These are phyloP conservation scores for Ophion ellenae DNA, from an alignment of 2,888 invertebrate species.

Conservation along the genomic window DNA sequence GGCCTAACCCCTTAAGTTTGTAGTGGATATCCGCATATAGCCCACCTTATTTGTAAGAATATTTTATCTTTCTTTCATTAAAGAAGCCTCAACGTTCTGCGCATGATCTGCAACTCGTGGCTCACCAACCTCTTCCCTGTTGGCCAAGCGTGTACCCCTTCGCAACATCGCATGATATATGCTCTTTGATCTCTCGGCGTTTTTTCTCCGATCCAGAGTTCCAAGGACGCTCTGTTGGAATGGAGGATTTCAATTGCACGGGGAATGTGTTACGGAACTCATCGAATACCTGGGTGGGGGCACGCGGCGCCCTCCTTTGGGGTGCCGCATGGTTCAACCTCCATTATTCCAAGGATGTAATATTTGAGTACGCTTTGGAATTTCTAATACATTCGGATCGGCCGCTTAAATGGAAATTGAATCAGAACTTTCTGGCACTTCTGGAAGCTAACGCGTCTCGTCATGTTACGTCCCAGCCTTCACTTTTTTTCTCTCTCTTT, in stretches of 20 bases:
- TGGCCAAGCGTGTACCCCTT: not conserved
- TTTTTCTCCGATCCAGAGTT: not conserved
- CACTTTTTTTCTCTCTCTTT: too few species aligned
- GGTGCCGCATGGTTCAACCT: not conserved
- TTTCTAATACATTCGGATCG: not conserved
- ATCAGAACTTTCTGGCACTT: not conserved
- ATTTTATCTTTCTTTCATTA: too few species aligned
- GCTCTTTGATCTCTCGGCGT: not conserved
- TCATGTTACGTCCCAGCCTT: too few species aligned
- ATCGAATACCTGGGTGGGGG: not conserved
- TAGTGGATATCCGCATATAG: too few species aligned
- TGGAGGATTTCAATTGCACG: not conserved
- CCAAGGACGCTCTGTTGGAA: not conserved
- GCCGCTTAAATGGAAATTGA: conserved; percentile 7
- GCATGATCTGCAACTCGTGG: conserved; percentile 15
- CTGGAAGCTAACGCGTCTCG: not conserved
- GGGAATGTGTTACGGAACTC: conserved; percentile 2
- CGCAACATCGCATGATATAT: conserved; percentile 13
- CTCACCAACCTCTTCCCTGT: conserved; percentile 18
- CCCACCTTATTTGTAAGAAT: too few species aligned
- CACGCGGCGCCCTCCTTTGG: not conserved
- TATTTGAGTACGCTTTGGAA: not conserved
- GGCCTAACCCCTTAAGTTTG: too few species aligned
- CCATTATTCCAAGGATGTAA: not conserved
- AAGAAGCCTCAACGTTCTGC: not conserved